Evolutionary conservation across 2,113 vertebrate species (phyloP).

Genomic region (Erinaceus europaeus): DNA sequence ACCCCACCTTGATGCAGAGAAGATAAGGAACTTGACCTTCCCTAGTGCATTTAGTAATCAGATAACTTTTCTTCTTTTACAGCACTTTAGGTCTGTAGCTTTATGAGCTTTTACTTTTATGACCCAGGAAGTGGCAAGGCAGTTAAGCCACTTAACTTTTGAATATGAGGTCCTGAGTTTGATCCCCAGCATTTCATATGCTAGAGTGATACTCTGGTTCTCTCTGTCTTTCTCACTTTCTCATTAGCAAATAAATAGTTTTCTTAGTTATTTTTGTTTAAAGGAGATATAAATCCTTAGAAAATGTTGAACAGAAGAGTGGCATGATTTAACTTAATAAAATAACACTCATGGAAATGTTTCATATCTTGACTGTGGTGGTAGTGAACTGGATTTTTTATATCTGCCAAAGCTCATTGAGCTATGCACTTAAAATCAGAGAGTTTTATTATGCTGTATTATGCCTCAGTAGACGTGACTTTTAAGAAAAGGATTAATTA

Average conservation of each 20-base stretch:
- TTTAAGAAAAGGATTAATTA: neutral
- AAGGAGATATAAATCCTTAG: neutral
- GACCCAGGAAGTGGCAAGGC: no score
- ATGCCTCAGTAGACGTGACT: neutral
- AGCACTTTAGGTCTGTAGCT: neutral
- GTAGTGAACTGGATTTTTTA: neutral
- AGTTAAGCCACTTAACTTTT: no score
- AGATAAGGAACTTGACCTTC: neutral
- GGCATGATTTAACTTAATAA: neutral
- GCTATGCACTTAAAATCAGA: neutral
- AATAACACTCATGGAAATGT: neutral
- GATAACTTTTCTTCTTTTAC: neutral
- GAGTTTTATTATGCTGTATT: slow-evolving; percentile 40
- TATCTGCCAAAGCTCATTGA: slow-evolving; percentile 29
- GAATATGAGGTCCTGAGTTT: no score
- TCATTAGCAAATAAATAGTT: no score
- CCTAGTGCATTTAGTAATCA: neutral
- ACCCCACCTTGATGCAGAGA: neutral
- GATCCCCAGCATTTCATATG: no score
- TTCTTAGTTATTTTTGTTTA: neutral
- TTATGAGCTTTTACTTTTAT: no score
- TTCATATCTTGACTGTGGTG: neutral
- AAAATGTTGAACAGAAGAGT: neutral
- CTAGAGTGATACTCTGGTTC: no score
- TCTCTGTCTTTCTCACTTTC: no score